phyloP scores from a whole-genome alignment of 1,140 invertebrate species.

The Whitmania pigra region DNA sequence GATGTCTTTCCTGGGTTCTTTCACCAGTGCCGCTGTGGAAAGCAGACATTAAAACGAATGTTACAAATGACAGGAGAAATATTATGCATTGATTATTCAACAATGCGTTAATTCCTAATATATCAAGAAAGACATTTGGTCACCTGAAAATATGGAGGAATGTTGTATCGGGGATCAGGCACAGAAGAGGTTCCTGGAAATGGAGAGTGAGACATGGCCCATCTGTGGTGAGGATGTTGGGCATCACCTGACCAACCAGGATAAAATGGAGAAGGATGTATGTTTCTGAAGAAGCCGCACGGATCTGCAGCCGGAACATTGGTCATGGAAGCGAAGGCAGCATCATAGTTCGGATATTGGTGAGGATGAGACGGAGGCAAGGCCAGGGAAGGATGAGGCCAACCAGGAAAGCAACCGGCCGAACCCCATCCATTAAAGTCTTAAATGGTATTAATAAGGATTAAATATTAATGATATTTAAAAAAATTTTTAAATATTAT shows the following conservation, averaged over 20 bases:
- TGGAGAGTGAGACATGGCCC: not conserved
- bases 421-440: conserved; percentile 1
- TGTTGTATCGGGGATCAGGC: conserved; percentile 5
- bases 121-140: not conserved
- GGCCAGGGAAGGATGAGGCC: not conserved
- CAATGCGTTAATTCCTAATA: not conserved
- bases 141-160: conserved; percentile 12
- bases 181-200: not conserved
- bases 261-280: conserved; percentile 7
- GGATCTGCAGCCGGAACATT: not conserved
- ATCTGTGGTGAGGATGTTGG: conserved; percentile 9
- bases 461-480: no score
- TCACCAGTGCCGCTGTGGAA: not conserved
- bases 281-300: not conserved
- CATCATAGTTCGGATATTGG: conserved; percentile 1
- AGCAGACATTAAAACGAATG: not conserved
- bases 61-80: conserved; percentile 1
- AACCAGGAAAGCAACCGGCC: not conserved
- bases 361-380: not conserved
- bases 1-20: not conserved
- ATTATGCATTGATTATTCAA: not conserved
- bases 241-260: not conserved
- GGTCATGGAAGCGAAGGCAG: not conserved
- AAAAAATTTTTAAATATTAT: no score
- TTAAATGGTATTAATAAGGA: no score